phyloP scores from a whole-genome alignment of 2,113 vertebrate species.

The Catharus fuscescens region DNA sequence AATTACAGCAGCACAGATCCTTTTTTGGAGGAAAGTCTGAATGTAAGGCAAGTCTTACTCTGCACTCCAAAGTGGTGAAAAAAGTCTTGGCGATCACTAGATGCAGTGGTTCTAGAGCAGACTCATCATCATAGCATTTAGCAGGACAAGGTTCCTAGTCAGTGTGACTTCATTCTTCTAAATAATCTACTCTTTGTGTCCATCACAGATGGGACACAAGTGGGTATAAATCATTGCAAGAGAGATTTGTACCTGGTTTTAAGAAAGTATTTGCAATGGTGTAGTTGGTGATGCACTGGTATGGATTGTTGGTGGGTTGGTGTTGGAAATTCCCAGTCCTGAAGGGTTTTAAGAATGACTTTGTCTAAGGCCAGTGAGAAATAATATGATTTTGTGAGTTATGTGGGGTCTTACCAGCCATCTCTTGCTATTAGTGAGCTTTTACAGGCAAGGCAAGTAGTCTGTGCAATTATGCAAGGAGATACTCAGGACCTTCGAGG shows the following conservation, averaged over 20 bases:
- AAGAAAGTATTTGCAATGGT: not conserved
- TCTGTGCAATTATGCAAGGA: not conserved
- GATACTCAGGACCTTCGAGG: not conserved
- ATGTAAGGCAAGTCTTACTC: not conserved
- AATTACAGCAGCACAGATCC: not conserved
- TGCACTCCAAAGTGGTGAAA: not conserved
- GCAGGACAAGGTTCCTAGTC: not conserved
- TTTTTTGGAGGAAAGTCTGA: not conserved
- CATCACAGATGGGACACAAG: not conserved
- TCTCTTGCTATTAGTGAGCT: not conserved
- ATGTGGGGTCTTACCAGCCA: not conserved
- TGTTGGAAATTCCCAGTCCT: not conserved
- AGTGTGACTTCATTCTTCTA: not conserved
- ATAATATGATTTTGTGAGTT: not conserved
- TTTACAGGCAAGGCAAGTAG: not conserved
- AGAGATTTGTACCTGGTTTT: not conserved
- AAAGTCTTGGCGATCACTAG: not conserved
- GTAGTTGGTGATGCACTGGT: not conserved
- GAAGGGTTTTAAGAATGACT: not conserved
- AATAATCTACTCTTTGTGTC: not conserved
- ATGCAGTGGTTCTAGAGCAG: not conserved
- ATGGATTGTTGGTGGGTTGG: accelerated
- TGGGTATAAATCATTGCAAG: not conserved
- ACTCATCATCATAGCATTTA: not conserved
- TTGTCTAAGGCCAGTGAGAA: not conserved